phyloP scores from a whole-genome alignment of 1,140 invertebrate genomes.

The Megalopta genalis region DNA sequence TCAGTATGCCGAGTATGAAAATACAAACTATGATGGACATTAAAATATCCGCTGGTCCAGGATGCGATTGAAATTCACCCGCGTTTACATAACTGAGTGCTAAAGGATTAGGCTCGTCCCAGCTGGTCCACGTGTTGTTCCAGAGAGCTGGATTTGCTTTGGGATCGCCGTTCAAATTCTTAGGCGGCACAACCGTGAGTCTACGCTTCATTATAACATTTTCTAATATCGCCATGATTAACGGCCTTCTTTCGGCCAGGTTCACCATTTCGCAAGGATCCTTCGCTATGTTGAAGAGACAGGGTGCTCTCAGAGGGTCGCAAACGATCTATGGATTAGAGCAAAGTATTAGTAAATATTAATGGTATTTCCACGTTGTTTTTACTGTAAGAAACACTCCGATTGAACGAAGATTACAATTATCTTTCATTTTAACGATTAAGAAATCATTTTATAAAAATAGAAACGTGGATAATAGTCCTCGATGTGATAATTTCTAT shows the following conservation, averaged over 20 bases:
- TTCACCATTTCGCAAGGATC: conserved; percentile 91
- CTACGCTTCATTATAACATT: conserved; percentile 77
- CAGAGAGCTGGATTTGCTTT: conserved; percentile 81
- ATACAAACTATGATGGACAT: conserved; percentile 53
- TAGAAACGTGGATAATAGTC: too few species aligned
- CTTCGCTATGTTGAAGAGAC: conserved; percentile 86
- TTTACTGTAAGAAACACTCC: too few species aligned
- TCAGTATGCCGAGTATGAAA: conserved; percentile 44
- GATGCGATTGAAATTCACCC: not conserved
- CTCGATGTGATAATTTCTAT: too few species aligned
- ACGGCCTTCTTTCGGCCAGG: conserved; percentile 80
- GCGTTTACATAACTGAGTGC: conserved; percentile 10
- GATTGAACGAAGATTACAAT: too few species aligned
- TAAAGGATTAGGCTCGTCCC: conserved; percentile 76
- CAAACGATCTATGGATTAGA: conserved; percentile 76
- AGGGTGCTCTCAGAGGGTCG: conserved; percentile 81
- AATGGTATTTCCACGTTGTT: too few species aligned
- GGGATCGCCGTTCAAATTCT: conserved; percentile 81
- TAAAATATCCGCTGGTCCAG: conserved; percentile 34
- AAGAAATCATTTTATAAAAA: too few species aligned
- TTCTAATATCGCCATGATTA: conserved; percentile 78
- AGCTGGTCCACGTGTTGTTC: conserved; percentile 82
- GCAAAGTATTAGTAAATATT: not conserved
- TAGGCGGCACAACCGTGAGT: conserved; percentile 77
- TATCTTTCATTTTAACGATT: too few species aligned